Percentiles rank a stretch among this genome's conserved stretches.
phyloP scores from a whole-genome alignment of 1,140 invertebrate genomes.

The Phocides pigmalion region DNA sequence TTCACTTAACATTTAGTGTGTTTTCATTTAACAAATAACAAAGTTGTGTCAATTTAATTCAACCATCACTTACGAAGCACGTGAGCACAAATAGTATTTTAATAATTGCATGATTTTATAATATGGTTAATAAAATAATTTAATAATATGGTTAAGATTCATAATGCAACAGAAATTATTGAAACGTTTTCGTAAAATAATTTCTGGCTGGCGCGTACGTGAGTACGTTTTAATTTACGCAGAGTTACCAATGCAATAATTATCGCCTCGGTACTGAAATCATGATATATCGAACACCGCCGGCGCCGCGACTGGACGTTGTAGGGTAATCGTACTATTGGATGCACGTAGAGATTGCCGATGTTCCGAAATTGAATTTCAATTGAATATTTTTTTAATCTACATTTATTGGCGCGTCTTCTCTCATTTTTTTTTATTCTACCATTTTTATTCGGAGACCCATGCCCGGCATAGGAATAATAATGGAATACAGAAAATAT shows the following conservation, averaged over 20 bases:
- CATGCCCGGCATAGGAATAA: no score
- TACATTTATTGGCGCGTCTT: no score
- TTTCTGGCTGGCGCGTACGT: slow-evolving; percentile 8
- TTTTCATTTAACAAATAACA: no score
- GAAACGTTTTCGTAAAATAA: slow-evolving; percentile 7
- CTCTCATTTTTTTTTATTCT: no score
- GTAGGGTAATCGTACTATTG: background rate
- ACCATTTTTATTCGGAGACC: no score
- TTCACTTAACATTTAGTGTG: no score
- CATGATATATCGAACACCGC: slow-evolving; percentile 49
- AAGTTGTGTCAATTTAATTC: no score
- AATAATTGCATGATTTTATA: no score
- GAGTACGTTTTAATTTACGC: slow-evolving; percentile 50
- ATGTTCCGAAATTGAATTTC: background rate
- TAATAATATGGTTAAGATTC: background rate
- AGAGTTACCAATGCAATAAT: slow-evolving; percentile 54
- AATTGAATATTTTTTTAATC: background rate
- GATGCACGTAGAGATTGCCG: background rate
- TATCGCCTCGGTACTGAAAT: slow-evolving; percentile 49
- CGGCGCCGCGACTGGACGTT: slow-evolving; percentile 10
- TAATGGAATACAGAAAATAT: no score
- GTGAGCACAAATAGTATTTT: no score
- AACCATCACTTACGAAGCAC: no score
- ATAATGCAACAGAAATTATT: slow-evolving; percentile 1
- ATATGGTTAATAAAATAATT: no score